These are phyloP conservation scores for Cryptosula pallasiana DNA, from an alignment of 2,888 invertebrate species.

Conservation along the genomic window DNA sequence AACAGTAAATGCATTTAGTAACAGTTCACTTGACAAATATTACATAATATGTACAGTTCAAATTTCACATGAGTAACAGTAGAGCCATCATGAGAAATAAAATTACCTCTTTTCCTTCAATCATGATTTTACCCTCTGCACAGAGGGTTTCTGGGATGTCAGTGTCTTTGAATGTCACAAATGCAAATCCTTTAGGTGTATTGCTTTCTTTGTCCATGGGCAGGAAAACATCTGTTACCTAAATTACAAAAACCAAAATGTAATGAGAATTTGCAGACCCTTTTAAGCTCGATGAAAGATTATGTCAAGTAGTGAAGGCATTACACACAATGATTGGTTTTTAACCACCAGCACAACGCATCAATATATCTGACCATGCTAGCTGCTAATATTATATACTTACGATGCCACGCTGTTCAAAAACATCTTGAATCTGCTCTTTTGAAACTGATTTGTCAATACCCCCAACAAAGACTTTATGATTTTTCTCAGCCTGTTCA, in stretches of 20 bases:
- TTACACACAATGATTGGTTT: too few relatives aligned
- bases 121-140: neutral
- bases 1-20: too few relatives aligned
- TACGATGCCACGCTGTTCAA: neutral
- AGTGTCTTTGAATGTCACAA: conserved; percentile 19
- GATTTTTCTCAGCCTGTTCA: neutral
- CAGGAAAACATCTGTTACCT: conserved; percentile 12
- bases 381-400: too few relatives aligned
- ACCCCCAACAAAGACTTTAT: conserved; percentile 26
- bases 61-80: too few relatives aligned
- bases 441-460: neutral
- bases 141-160: neutral
- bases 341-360: too few relatives aligned
- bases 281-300: too few relatives aligned
- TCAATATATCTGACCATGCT: too few relatives aligned
- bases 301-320: too few relatives aligned
- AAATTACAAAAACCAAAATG: too few relatives aligned
- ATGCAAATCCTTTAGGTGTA: conserved; percentile 1
- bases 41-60: too few relatives aligned
- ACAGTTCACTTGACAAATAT: too few relatives aligned
- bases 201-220: conserved; percentile 10
- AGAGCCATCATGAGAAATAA: neutral
- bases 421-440: conserved; percentile 23
- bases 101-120: conserved; percentile 19
- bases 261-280: too few relatives aligned